Percentiles rank a stretch among this genome's conserved stretches.
These are phyloP conservation scores for Agrotis puta DNA, from an alignment of 2,888 invertebrate species.

Conservation along the genomic window DNA sequence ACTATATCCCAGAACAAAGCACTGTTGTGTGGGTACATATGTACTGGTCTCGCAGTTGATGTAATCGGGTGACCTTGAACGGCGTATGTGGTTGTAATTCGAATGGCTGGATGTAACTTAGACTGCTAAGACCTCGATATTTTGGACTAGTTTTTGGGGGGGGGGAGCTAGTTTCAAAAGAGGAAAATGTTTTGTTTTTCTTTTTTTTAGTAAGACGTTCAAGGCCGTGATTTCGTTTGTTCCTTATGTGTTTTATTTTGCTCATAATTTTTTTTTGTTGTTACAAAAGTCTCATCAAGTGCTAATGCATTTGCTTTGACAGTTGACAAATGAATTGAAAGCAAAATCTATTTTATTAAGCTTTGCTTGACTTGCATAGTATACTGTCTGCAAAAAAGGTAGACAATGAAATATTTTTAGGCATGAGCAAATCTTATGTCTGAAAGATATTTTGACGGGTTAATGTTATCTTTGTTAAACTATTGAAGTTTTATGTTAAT, in stretches of 20 bases:
- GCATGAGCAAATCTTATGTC: too few species aligned
- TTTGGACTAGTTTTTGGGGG: conserved; percentile 1
- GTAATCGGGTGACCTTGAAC: conserved; percentile 65
- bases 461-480: too few species aligned
- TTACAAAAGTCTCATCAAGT: background rate
- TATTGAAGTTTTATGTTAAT: too few species aligned
- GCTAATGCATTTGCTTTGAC: background rate
- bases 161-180: background rate
- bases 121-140: conserved; percentile 40
- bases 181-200: background rate
- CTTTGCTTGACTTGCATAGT: background rate
- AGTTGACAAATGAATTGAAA: background rate
- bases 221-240: background rate
- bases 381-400: background rate
- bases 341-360: background rate
- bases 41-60: conserved; percentile 59
- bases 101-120: conserved; percentile 30
- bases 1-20: conserved; percentile 77
- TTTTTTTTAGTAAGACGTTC: background rate
- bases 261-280: background rate
- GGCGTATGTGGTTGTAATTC: conserved; percentile 22
- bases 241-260: background rate
- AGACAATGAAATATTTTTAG: too few species aligned
- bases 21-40: conserved; percentile 61
- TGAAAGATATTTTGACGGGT: too few species aligned